Evolutionary conservation across 2,797 vertebrate species (phyloP), one percentile per base, ranked within the genome.

Genomic region (Gymnoscopelus microlampas): DNA sequence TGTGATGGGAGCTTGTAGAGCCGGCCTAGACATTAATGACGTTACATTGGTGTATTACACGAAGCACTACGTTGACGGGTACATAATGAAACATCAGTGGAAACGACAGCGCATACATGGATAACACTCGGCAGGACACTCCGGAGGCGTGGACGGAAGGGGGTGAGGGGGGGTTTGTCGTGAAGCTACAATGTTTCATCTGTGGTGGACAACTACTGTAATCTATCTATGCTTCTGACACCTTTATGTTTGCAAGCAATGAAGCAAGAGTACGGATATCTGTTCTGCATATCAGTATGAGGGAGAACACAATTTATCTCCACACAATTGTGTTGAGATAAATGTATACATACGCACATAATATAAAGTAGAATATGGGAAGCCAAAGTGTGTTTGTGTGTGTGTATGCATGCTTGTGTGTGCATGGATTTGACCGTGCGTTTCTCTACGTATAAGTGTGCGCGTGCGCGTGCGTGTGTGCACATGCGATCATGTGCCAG

Each of bases 401-500:
- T 70, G 19, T 74, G 65, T 59, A 60, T 69, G 53, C 71, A 69
- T 10, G 57, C 63, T 58, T 44, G 29, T 44, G 32, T 8, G 14
- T 49, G 26, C 73, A 14, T 63, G 59, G 54, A 60, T 55, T 39
- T 14, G 2, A 11, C 5, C 4, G 74, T 53, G 68, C n/a, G n/a
- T 29, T 29, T 29, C 26, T 29, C 26, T 29, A 3, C 26, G 26
- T 4, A 29, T 29, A 29, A 29, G 26, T 29, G 26, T 75, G 73
- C 72, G 63, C 76, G 65, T 77, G 11, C 39, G n/a, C 13, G 53
- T 19, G 35, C 65, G 57, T 51, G 35, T 15, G 59, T 69, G 76
- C 26, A 13, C n/a, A 54, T 82, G 84, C 76, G 82, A 79, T 80
- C 72, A 68, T 80, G 83, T 84, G 93, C 87, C 93, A 92, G 82